These are phyloP conservation scores for Brachionus asplanchnoidis DNA, from an alignment of 1,140 invertebrate species.

Conservation along the genomic window DNA sequence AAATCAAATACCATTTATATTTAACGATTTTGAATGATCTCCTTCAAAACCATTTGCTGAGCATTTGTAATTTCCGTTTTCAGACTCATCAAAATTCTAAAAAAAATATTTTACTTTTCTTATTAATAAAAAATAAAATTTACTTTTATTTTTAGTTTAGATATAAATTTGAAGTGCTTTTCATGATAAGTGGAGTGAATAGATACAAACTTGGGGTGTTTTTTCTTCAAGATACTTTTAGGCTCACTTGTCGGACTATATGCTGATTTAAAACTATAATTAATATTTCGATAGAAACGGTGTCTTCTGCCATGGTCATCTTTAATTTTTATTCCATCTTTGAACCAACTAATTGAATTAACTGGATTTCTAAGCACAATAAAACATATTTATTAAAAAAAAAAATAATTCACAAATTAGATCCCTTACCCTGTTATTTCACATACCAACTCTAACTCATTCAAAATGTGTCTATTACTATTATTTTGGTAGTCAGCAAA, in stretches of 20 bases:
- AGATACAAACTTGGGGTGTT: background rate
- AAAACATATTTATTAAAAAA: background rate
- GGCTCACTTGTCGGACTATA: background rate
- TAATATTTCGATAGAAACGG: background rate
- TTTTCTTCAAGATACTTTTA: background rate
- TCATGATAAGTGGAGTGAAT: background rate
- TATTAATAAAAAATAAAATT: background rate
- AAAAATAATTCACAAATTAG: background rate
- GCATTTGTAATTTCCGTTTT: conserved; percentile 31
- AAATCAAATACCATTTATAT: background rate
- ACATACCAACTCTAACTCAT: conserved; percentile 22
- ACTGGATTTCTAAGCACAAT: conserved; percentile 30
- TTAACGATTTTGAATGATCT: background rate
- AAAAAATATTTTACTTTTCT: background rate
- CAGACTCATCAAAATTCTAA: conserved; percentile 25
- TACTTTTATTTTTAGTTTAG: conserved; percentile 6
- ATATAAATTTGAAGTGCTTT: background rate
- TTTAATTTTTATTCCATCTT: conserved; percentile 36
- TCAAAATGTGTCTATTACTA: background rate
- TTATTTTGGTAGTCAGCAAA: background rate
- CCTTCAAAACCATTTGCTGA: conserved; percentile 16
- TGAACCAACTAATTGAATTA: conserved; percentile 33
- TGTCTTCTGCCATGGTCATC: background rate
- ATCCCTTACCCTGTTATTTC: background rate
- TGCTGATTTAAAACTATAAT: background rate